Conservation (phyloP, 2,113 vertebrate genomes). For the Cheilinus undulatus region DNA sequence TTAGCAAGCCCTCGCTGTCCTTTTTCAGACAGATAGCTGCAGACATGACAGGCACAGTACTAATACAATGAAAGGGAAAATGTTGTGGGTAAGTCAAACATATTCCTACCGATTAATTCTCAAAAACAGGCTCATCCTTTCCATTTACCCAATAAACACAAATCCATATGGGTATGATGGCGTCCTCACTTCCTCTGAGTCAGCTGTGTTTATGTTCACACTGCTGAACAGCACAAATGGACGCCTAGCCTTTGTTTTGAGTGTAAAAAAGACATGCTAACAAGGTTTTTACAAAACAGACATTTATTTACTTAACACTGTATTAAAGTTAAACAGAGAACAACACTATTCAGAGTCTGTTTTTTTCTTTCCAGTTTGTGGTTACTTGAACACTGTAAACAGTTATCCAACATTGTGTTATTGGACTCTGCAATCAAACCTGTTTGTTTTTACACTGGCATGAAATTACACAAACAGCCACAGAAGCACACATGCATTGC, state of each 20-base stretch:
- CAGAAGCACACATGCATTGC: conserved; percentile 66
- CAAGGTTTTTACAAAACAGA: conserved; percentile 71
- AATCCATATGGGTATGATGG: conserved; percentile 11
- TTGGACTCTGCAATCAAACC: conserved; percentile 46
- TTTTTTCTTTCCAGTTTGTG: conserved; percentile 31
- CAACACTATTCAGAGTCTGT: conserved; percentile 55
- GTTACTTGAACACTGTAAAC: conserved; percentile 72
- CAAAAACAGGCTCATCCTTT: conserved; percentile 27
- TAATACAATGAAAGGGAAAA: conserved; percentile 49
- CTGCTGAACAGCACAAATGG: not conserved
- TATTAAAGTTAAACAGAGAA: conserved; percentile 72
- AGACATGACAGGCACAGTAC: conserved; percentile 57
- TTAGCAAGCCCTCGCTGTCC: conserved; percentile 73
- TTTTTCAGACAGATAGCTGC: conserved; percentile 73
- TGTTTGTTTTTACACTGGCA: conserved; percentile 55
- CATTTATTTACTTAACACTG: conserved; percentile 72
- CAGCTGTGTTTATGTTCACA: conserved; percentile 31
- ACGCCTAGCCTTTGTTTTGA: conserved; percentile 19
- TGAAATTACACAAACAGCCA: conserved; percentile 58
- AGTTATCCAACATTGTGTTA: conserved; percentile 67
- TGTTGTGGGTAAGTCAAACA: conserved; percentile 46
- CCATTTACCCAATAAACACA: conserved; percentile 12
- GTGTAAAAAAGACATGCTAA: conserved; percentile 8
- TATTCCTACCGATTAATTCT: conserved; percentile 35
- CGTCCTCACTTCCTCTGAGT: not conserved